phyloP scores from a whole-genome alignment of 2,888 invertebrate genomes.

The Melinopterus prodromus region DNA sequence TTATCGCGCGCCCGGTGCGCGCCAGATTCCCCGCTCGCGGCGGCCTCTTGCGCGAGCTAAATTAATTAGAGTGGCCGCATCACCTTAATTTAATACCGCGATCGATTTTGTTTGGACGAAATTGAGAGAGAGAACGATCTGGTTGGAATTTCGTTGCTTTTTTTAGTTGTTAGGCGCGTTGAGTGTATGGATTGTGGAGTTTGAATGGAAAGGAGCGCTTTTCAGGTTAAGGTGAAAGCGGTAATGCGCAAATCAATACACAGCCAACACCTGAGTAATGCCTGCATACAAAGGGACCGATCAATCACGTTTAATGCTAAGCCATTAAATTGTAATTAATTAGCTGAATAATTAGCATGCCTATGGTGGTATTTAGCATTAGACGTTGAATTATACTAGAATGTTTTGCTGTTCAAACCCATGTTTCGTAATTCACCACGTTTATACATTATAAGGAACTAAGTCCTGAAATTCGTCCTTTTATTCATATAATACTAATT shows the following conservation, averaged over 20 bases:
- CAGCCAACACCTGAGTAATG: not conserved
- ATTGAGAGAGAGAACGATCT: not conserved
- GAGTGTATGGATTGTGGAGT: not conserved
- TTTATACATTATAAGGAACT: not conserved
- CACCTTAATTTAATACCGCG: not conserved
- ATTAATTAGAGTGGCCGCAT: slow-evolving; percentile 4
- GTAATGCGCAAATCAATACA: not conserved
- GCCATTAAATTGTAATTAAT: not conserved
- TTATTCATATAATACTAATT: no score
- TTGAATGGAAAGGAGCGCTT: not conserved
- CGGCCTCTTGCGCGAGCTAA: not conserved
- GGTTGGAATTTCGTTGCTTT: not conserved
- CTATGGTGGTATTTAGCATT: not conserved
- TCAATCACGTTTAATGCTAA: not conserved
- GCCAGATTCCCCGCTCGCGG: not conserved
- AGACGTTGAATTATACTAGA: not conserved
- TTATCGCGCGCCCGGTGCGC: not conserved
- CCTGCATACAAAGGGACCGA: not conserved
- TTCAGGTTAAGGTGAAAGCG: not conserved
- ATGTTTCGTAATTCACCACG: not conserved
- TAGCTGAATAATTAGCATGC: not conserved
- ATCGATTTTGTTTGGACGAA: not conserved
- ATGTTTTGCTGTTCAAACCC: not conserved
- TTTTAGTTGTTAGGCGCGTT: not conserved
- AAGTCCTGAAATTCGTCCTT: no score